phyloP scores from a whole-genome alignment of 1,140 invertebrate genomes.

The Scaptomyza montana region DNA sequence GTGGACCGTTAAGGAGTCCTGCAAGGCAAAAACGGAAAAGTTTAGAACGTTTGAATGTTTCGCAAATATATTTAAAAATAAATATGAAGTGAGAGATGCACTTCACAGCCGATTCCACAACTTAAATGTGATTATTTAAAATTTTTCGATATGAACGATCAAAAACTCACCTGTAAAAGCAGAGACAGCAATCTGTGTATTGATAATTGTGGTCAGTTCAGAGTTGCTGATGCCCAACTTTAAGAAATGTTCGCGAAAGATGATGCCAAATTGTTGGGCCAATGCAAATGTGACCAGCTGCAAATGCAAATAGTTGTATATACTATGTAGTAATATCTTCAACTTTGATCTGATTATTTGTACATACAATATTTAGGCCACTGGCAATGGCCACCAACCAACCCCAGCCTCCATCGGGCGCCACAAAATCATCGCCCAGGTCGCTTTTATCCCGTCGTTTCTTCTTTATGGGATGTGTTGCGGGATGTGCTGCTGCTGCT shows the following conservation, averaged over 20 bases:
- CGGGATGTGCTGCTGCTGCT: neutral
- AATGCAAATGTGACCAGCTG: slow-evolving; percentile 87
- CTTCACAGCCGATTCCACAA: no score
- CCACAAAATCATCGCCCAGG: slow-evolving; percentile 79
- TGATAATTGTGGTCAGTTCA: slow-evolving; percentile 87
- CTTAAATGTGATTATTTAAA: no score
- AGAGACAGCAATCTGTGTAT: slow-evolving; percentile 87
- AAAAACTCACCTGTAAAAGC: slow-evolving; percentile 83
- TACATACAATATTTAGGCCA: slow-evolving; percentile 76
- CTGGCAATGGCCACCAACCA: slow-evolving; percentile 82
- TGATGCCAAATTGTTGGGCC: slow-evolving; percentile 87
- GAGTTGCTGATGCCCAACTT: slow-evolving; percentile 86
- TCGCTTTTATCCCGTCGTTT: slow-evolving; percentile 79
- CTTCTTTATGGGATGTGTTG: slow-evolving; percentile 58
- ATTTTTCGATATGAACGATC: no score
- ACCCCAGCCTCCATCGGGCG: slow-evolving; percentile 83
- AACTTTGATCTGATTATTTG: no score
- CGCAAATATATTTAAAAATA: no score
- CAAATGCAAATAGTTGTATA: neutral
- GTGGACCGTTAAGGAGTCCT: slow-evolving; percentile 87
- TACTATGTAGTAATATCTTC: neutral
- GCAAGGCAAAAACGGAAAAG: slow-evolving; percentile 37
- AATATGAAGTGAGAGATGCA: no score
- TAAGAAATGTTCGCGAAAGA: slow-evolving; percentile 86
- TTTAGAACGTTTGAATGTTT: no score